phyloP scores from a whole-genome alignment of 2,113 vertebrate genomes.

The Bujurquina vittata region DNA sequence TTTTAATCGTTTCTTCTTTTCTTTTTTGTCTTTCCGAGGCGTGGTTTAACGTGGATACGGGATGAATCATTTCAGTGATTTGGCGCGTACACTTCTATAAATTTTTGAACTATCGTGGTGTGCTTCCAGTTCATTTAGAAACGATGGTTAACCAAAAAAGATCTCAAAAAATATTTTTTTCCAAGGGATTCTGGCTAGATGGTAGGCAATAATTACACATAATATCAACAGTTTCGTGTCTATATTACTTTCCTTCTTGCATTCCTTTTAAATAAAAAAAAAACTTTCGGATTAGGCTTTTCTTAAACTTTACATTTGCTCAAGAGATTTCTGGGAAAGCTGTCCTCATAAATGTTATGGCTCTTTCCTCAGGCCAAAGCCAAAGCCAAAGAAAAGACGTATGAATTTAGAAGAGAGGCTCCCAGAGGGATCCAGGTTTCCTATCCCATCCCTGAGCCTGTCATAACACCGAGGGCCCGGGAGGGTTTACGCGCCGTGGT shows the following conservation, averaged over 20 bases:
- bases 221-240: neutral
- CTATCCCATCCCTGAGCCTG: slow-evolving; percentile 88
- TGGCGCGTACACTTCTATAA: neutral
- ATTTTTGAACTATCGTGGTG: neutral
- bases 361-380: slow-evolving; percentile 80
- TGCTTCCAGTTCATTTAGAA: neutral
- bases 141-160: neutral
- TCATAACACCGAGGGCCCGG: slow-evolving; percentile 88
- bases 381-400: slow-evolving; percentile 92
- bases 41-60: neutral
- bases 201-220: neutral
- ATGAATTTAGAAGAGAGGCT: slow-evolving; percentile 90
- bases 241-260: neutral
- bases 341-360: neutral
- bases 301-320: slow-evolving; percentile 25
- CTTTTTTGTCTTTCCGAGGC: neutral
- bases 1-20: neutral
- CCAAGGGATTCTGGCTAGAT: neutral
- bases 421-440: slow-evolving; percentile 87
- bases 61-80: neutral
- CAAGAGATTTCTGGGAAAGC: neutral
- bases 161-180: fast-evolving
- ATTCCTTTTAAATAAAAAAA: neutral
- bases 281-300: neutral
- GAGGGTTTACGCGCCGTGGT: slow-evolving; percentile 93